Evolutionary conservation across 2,888 invertebrate genomes (phyloP).

Genomic region (Toxonevra muliebris): DNA sequence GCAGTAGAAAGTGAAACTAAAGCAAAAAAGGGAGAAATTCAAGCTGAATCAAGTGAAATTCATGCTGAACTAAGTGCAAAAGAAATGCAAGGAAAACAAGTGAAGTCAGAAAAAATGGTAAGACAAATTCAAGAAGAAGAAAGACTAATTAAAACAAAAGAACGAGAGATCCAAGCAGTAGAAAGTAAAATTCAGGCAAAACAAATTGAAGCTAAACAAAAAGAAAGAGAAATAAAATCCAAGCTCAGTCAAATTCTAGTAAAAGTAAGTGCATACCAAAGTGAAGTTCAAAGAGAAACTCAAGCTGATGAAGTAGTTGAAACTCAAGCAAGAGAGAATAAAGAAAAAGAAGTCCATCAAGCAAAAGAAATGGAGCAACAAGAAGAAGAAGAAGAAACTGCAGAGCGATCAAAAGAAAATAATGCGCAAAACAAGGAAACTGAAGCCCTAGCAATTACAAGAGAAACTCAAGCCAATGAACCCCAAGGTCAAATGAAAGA

Average conservation of each 20-base stretch:
- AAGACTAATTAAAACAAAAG: not conserved
- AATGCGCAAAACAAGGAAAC: not conserved
- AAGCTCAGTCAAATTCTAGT: no score
- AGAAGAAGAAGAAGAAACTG: not conserved
- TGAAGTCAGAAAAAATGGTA: not conserved
- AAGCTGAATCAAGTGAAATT: no score
- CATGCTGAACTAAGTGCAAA: not conserved
- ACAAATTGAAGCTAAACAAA: not conserved
- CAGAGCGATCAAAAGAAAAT: not conserved
- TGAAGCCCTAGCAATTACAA: not conserved
- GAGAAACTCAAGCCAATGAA: not conserved
- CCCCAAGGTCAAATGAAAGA: not conserved
- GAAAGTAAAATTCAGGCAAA: not conserved
- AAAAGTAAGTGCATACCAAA: not conserved
- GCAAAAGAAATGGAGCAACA: not conserved
- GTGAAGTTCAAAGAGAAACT: no score
- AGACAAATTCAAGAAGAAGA: not conserved
- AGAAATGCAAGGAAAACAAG: not conserved
- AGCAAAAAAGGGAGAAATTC: not conserved
- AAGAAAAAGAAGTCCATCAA: not conserved
- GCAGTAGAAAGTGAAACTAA: not conserved
- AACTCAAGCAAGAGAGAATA: no score
- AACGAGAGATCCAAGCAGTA: not conserved
- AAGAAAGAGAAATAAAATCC: no score
- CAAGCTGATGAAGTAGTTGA: no score